Evolutionary conservation across 2,113 vertebrate genomes (phyloP).

Genomic region (Caranx ignobilis): DNA sequence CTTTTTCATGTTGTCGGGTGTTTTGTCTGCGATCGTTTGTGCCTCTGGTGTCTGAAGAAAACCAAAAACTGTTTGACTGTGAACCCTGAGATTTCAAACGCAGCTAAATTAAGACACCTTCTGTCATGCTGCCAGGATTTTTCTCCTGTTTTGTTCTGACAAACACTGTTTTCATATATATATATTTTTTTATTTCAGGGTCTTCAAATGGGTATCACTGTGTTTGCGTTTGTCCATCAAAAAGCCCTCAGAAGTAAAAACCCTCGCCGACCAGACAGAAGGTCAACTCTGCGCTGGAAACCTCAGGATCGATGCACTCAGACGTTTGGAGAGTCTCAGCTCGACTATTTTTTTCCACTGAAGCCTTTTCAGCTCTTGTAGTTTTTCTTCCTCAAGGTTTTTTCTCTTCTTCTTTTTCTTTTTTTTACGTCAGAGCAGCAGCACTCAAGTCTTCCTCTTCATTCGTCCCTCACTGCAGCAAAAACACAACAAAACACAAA

Average conservation of each 20-base stretch:
- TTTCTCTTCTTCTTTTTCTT: conserved; percentile 2
- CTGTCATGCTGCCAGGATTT: conserved; percentile 32
- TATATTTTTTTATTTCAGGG: background rate
- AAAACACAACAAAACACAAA: background rate
- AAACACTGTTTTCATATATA: too few species aligned
- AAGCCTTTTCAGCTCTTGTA: conserved; percentile 48
- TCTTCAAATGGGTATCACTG: background rate
- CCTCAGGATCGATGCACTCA: conserved; percentile 66
- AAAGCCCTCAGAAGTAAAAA: conserved; percentile 46
- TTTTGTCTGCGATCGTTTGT: conserved; percentile 48
- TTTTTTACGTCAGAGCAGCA: background rate
- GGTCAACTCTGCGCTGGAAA: conserved; percentile 54
- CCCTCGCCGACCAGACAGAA: conserved; percentile 47
- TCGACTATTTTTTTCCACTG: conserved; percentile 49
- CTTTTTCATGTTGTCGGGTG: conserved; percentile 60
- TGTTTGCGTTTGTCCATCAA: conserved; percentile 45
- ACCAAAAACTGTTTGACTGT: conserved; percentile 25
- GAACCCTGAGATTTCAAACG: conserved; percentile 42
- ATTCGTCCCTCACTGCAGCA: conserved; percentile 33
- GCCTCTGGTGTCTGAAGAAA: conserved; percentile 47
- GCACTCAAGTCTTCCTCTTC: conserved; percentile 15
- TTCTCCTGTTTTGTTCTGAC: conserved; percentile 10
- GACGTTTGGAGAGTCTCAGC: conserved; percentile 41
- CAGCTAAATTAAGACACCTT: conserved; percentile 50
- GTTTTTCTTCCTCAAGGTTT: conserved; percentile 36